Evolutionary conservation across 2,113 vertebrate genomes (phyloP), one percentile per base, ranked within the genome.

Genomic region (Ochotona princeps): DNA sequence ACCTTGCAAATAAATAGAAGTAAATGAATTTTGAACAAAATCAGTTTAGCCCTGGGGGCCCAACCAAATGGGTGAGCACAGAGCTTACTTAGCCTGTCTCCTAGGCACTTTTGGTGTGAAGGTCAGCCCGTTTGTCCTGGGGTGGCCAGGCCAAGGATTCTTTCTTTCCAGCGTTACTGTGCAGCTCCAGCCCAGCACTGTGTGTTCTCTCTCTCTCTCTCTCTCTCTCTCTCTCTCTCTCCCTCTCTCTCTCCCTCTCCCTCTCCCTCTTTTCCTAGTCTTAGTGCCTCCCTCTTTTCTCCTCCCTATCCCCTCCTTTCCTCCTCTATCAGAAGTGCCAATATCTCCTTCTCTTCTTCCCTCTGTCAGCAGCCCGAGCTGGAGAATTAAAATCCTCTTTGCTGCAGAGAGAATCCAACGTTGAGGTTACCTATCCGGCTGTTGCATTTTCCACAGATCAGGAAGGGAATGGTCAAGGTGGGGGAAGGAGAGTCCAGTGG

Each of bases 341-440:
- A 70, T 89, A 87, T 81, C 70, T 89, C 49, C 57, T 86, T 83
- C 57, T 85, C 47, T 91, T 73, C 83, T 87, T 67, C 75, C 38
- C 75, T 57, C 38, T 18, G 8, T 84, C 32, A 70, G 69, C 32
- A 70, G 69, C 57, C 92, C 66, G 65, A 67, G 84, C 81, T 51
- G 70, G 66, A 96, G 82, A 79, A 87, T 65, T 65, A 51, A 90
- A 91, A 73, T 79, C 92, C 63, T 95, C 87, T 94, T 91, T 96
- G 83, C 91, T 93, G 38, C 28, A 35, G 73, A 83, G 76, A 79
- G 91, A 81, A 91, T 89, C 65, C 89, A 35, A 5, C 2, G n/a
- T n/a, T 44, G 83, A 85, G 65, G 90, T 30, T 66, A 12, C 30
- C 61, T 83, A 75, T 90, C 91, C 87, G 80, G 72, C 78, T 92